Evolutionary conservation across 2,113 vertebrate species (phyloP).

Genomic region (zebrafish (Danio rerio)): GRCz12tu NC_133198.1:25045501-25046000

Average conservation of each 20-base stretch:
- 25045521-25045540: slow-evolving; percentile 33
- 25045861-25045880: too few relatives aligned
- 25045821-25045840: slow-evolving; percentile 31
- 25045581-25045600: slow-evolving; percentile 49
- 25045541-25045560: slow-evolving; percentile 47
- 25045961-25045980: too few relatives aligned
- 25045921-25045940: too few relatives aligned
- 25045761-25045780: slow-evolving; percentile 37
- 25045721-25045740: slow-evolving; percentile 43
- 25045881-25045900: too few relatives aligned
- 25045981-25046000: too few relatives aligned
- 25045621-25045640: slow-evolving; percentile 57
- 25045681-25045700: slow-evolving; percentile 65
- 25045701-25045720: slow-evolving; percentile 59
- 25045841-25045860: neutral
- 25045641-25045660: slow-evolving; percentile 58
- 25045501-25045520: slow-evolving; percentile 18
- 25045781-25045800: slow-evolving; percentile 53
- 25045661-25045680: slow-evolving; percentile 56
- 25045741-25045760: slow-evolving; percentile 42
- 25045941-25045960: too few relatives aligned
- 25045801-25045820: slow-evolving; percentile 53
- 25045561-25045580: slow-evolving; percentile 42
- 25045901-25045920: too few relatives aligned
- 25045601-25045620: slow-evolving; percentile 64